Conservation (phyloP, 1,140 invertebrate genomes). For the Eulimnadia texana region DNA sequence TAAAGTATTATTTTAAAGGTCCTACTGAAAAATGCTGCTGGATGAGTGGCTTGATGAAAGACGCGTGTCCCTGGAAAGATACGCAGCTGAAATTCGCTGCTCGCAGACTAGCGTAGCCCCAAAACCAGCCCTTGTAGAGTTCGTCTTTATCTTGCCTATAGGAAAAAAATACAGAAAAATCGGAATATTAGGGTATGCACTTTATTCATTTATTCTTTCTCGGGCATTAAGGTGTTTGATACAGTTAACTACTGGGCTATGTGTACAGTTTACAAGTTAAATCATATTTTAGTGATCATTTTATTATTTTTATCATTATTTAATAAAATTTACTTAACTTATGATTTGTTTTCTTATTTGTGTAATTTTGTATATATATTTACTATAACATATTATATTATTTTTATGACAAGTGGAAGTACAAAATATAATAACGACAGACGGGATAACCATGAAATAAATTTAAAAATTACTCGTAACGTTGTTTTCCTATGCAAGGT, state of each 20-base stretch:
- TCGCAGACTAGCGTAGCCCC: constrained; percentile 46
- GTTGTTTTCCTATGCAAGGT: constrained; percentile 32
- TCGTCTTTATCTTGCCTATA: constrained; percentile 23
- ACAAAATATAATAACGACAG: not conserved
- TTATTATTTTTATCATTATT: not conserved
- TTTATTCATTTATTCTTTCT: no score
- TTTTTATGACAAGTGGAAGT: not conserved
- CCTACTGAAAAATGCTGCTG: constrained; percentile 21
- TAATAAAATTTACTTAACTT: no score
- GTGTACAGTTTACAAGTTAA: no score
- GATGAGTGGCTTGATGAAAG: constrained; percentile 42
- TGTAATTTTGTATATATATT: no score
- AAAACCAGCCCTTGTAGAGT: constrained; percentile 37
- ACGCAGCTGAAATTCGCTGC: constrained; percentile 54
- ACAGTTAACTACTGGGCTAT: no score
- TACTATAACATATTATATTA: no score
- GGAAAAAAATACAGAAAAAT: no score
- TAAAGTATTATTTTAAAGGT: constrained; percentile 1
- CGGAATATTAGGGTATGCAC: no score
- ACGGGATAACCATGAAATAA: no score
- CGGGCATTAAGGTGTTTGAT: no score
- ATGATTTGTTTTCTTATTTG: no score
- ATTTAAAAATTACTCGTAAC: constrained; percentile 16
- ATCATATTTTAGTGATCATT: no score
- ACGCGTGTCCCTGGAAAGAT: constrained; percentile 65